phyloP scores from a whole-genome alignment of 1,140 invertebrate genomes.

The Nasonia longicornis region DNA sequence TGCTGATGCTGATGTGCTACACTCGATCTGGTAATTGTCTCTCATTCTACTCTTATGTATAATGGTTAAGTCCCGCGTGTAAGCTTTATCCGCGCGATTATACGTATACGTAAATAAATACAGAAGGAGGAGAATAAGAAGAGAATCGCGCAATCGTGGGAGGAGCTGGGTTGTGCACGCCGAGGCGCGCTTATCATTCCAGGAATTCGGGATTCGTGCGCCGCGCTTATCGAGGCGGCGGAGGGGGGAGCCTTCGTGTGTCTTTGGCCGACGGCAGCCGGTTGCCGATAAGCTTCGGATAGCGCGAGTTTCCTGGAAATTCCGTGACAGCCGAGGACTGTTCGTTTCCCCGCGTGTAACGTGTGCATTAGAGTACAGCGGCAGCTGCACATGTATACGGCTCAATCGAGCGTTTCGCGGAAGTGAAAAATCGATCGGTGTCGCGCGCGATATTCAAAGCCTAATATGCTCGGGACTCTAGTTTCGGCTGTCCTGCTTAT shows the following conservation, averaged over 20 bases:
- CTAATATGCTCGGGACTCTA: neutral
- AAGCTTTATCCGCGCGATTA: too few species aligned
- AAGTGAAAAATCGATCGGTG: too few species aligned
- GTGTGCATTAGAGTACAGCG: neutral
- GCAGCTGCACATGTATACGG: too few species aligned
- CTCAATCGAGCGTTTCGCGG: too few species aligned
- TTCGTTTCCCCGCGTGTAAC: neutral
- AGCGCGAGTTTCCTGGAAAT: neutral
- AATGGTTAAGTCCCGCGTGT: too few species aligned
- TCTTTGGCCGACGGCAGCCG: slow-evolving; percentile 4
- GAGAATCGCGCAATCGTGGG: neutral
- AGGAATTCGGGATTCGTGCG: slow-evolving; percentile 35
- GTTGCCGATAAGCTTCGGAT: neutral
- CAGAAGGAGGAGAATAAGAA: neutral
- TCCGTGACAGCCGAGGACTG: neutral
- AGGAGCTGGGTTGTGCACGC: slow-evolving; percentile 45
- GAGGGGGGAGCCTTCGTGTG: neutral
- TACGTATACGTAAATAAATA: too few species aligned
- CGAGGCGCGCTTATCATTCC: slow-evolving; percentile 38
- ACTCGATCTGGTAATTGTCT: too few species aligned
- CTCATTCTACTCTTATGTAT: too few species aligned
- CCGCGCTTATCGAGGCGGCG: neutral
- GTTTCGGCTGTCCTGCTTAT: neutral
- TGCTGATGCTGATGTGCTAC: too few species aligned
- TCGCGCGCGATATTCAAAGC: too few species aligned